Conservation (phyloP, 2,888 invertebrate species). For the Trichopoda pennipes region DNA sequence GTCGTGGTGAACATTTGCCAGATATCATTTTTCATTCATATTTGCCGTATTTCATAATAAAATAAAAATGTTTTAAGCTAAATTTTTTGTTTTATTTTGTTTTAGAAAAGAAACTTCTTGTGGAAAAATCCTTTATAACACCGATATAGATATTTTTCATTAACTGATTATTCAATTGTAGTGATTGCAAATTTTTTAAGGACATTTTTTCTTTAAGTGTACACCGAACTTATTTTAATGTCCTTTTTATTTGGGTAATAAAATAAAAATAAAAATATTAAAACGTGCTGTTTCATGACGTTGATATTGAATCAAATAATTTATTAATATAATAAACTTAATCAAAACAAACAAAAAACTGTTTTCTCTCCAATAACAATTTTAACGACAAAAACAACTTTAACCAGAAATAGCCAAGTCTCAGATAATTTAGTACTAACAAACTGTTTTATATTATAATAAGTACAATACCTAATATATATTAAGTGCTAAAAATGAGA, state of each 20-base stretch:
- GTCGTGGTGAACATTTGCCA: too few relatives aligned
- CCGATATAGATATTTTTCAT: too few relatives aligned
- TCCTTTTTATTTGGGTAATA: background rate
- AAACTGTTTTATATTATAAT: slow-evolving; percentile 10
- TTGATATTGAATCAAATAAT: slow-evolving; percentile 52
- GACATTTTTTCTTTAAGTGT: too few relatives aligned
- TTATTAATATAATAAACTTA: slow-evolving; percentile 55
- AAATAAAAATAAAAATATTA: background rate
- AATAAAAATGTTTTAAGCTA: too few relatives aligned
- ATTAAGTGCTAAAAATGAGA: background rate
- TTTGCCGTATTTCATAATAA: too few relatives aligned
- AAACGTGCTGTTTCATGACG: background rate
- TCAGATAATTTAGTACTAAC: background rate
- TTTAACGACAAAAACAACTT: background rate
- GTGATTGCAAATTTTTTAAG: too few relatives aligned
- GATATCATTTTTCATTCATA: too few relatives aligned
- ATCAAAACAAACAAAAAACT: slow-evolving; percentile 37
- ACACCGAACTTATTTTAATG: too few relatives aligned
- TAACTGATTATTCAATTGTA: too few relatives aligned
- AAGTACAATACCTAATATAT: background rate
- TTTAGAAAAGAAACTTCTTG: too few relatives aligned
- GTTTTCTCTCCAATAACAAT: background rate
- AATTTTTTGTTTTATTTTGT: too few relatives aligned
- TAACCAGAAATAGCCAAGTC: background rate
- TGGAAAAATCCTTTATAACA: too few relatives aligned